A percentile compares a stretch with the other conserved stretches of the same genome.
Evolutionary conservation across 2,888 invertebrate species (phyloP).

Genomic region (Pristionchus fissidentatus): DNA sequence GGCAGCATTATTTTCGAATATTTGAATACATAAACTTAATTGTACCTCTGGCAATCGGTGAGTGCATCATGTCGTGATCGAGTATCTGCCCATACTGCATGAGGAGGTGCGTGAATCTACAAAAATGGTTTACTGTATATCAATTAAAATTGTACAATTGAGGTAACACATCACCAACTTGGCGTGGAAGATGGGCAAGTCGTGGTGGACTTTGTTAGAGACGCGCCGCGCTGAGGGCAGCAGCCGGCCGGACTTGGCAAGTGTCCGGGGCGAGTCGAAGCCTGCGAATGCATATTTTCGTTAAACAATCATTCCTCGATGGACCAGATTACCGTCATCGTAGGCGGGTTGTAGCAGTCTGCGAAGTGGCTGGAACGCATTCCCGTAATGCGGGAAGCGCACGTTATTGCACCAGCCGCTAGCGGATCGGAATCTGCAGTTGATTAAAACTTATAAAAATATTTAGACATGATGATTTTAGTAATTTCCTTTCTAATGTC

Average conservation of each 20-base stretch:
- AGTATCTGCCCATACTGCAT: conserved; percentile 96
- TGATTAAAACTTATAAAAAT: too few species aligned
- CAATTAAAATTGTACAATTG: too few species aligned
- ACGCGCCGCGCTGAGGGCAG: conserved; percentile 70
- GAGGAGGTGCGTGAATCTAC: conserved; percentile 76
- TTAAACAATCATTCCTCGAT: conserved; percentile 13
- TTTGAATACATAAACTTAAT: not conserved
- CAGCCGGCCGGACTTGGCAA: conserved; percentile 60
- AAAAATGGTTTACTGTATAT: not conserved
- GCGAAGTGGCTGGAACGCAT: conserved; percentile 71
- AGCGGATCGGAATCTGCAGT: conserved; percentile 77
- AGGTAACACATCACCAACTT: not conserved
- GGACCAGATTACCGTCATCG: conserved; percentile 82
- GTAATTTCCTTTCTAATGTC: too few species aligned
- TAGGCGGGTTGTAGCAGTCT: conserved; percentile 81
- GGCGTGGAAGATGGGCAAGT: conserved; percentile 27
- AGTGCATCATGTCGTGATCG: conserved; percentile 94
- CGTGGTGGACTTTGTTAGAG: conserved; percentile 43
- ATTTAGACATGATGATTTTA: too few species aligned
- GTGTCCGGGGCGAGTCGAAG: conserved; percentile 71
- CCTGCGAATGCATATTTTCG: conserved; percentile 58
- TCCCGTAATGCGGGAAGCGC: conserved; percentile 69
- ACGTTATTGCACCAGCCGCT: conserved; percentile 88
- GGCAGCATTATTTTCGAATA: not conserved
- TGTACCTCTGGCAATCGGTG: conserved; percentile 83